Conservation (phyloP, 2,888 invertebrate species). For the Tanypteryx hageni region DNA sequence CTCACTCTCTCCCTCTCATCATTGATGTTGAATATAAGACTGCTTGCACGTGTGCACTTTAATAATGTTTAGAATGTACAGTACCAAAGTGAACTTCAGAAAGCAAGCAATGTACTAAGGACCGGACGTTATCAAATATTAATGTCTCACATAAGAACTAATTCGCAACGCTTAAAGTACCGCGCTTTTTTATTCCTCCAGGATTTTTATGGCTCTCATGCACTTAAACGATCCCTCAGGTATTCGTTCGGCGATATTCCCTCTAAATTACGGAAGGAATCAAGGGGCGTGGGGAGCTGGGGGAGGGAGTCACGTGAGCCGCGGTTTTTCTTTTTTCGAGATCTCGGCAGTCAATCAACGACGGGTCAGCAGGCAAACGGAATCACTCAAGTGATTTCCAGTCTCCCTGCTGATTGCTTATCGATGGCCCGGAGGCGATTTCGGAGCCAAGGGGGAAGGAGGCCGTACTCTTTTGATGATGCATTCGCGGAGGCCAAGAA, state of each 20-base stretch:
- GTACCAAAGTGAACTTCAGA: no score
- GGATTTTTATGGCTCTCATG: neutral
- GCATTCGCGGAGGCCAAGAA: constrained; percentile 32
- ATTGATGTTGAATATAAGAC: no score
- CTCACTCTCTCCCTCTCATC: no score
- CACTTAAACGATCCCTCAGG: constrained; percentile 1
- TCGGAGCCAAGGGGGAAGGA: neutral
- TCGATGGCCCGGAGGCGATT: constrained; percentile 11
- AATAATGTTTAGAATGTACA: no score
- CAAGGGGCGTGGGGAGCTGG: neutral
- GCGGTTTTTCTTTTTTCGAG: neutral
- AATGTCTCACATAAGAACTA: neutral
- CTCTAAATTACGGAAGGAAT: neutral
- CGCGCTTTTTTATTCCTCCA: neutral
- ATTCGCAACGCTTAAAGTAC: neutral
- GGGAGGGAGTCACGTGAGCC: neutral
- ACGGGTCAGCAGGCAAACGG: constrained; percentile 20
- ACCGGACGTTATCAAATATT: neutral
- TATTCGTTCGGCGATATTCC: neutral
- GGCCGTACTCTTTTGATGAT: constrained; percentile 20
- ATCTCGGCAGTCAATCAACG: constrained; percentile 21
- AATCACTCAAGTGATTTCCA: constrained; percentile 17
- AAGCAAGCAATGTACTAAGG: neutral
- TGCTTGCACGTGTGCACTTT: no score
- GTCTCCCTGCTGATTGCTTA: constrained; percentile 25